phyloP scores from a whole-genome alignment of 2,113 vertebrate species.

The Epinephelus lanceolatus region DNA sequence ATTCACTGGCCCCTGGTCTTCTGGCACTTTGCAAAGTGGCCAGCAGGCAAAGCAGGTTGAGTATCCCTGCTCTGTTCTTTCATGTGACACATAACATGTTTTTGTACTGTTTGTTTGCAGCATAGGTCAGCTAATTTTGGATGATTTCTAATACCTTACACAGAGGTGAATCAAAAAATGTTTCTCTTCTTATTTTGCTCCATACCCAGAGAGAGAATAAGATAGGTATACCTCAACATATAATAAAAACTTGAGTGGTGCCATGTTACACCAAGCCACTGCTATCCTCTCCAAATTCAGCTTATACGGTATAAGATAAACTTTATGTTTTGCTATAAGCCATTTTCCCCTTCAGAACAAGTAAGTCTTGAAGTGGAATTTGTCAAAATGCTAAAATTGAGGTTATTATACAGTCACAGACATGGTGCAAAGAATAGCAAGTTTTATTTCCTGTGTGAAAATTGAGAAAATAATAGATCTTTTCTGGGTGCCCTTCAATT shows the following conservation, averaged over 20 bases:
- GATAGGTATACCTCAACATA: background rate
- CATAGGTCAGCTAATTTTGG: background rate
- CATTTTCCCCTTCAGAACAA: conserved; percentile 5
- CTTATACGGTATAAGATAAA: background rate
- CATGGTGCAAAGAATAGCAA: background rate
- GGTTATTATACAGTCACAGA: background rate
- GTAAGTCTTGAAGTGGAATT: background rate
- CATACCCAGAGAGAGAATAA: background rate
- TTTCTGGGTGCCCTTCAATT: background rate
- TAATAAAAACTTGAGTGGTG: background rate
- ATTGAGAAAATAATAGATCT: background rate
- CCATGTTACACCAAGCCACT: conserved; percentile 1
- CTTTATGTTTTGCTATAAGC: background rate
- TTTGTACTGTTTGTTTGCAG: background rate
- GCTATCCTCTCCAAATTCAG: background rate
- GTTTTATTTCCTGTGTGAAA: background rate
- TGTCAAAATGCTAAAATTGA: conserved; percentile 1
- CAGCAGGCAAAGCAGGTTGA: too few species aligned
- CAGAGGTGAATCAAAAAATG: background rate
- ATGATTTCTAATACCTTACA: background rate
- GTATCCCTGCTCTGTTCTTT: background rate
- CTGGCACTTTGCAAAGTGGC: too few species aligned
- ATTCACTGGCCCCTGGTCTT: too few species aligned
- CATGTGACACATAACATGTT: background rate
- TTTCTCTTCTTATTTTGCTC: background rate